Evolutionary conservation across 2,888 invertebrate species (phyloP).

Genomic region (Acanthosepion pharaonis): DNA sequence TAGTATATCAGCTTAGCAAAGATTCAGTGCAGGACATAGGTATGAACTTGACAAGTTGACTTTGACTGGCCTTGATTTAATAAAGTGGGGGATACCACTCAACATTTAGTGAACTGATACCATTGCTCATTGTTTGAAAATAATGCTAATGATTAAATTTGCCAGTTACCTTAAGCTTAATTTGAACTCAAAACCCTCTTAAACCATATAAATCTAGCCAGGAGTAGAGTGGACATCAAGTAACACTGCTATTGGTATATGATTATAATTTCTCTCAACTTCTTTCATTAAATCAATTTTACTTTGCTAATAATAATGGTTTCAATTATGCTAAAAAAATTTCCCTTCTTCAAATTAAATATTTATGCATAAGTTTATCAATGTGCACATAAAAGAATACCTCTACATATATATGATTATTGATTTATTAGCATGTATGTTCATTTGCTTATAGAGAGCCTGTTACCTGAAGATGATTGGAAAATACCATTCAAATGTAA

Average conservation of each 20-base stretch:
- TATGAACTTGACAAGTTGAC: not conserved
- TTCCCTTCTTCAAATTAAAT: not conserved
- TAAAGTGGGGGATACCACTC: not conserved
- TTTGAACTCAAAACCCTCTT: not conserved
- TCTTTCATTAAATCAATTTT: not conserved
- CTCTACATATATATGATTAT: not conserved
- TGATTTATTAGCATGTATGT: not conserved
- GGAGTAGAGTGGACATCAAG: not conserved
- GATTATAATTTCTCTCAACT: not conserved
- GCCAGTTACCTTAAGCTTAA: not conserved
- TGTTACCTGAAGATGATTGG: not conserved
- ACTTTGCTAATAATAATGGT: not conserved
- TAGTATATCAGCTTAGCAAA: not conserved
- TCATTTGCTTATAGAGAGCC: not conserved
- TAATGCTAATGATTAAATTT: slow-evolving; percentile 11
- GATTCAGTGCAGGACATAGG: not conserved
- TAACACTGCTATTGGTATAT: not conserved
- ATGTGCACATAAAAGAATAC: not conserved
- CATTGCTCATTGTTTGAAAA: not conserved
- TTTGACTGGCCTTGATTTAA: not conserved
- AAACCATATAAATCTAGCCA: not conserved
- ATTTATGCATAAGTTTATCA: not conserved
- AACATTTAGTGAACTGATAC: not conserved
- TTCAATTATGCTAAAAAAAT: not conserved
- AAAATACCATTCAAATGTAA: not conserved